Conservation (phyloP, 2,113 vertebrate species). For the Megaptera novaeangliae region DNA sequence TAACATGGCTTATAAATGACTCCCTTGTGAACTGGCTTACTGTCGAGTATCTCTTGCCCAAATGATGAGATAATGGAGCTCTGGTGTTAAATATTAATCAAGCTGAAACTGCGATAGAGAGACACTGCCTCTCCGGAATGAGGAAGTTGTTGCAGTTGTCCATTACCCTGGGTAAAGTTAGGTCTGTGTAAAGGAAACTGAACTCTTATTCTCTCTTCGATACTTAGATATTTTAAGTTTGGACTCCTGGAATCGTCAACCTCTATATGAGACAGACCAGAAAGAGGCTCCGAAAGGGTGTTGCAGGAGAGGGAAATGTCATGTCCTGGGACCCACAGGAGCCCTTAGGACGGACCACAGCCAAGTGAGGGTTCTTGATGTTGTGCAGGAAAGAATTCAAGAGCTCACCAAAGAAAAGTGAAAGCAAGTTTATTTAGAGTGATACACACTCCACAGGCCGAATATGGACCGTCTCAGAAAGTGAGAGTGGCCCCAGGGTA, state of each 20-base stretch:
- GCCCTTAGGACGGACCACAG: neutral
- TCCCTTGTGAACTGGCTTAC: neutral
- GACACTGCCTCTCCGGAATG: neutral
- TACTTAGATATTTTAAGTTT: neutral
- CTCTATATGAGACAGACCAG: neutral
- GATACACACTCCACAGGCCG: neutral
- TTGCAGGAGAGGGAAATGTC: neutral
- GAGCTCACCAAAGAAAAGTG: neutral
- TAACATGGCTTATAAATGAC: neutral
- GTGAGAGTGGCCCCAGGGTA: neutral
- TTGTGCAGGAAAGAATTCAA: neutral
- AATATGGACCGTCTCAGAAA: neutral
- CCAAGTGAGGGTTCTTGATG: neutral
- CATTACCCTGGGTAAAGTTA: neutral
- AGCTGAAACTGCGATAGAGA: neutral
- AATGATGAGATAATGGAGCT: neutral
- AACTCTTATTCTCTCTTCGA: neutral
- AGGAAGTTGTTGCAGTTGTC: neutral
- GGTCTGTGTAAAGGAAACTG: neutral
- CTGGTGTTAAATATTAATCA: neutral
- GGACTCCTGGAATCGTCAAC: neutral
- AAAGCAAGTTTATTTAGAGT: neutral
- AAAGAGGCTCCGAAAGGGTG: neutral
- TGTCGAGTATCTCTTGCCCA: neutral
- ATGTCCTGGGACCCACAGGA: neutral